Evolutionary conservation across 1,140 invertebrate species (phyloP), one percentile per base, ranked within the genome.

Genomic region (Drosophila eugracilis): DNA sequence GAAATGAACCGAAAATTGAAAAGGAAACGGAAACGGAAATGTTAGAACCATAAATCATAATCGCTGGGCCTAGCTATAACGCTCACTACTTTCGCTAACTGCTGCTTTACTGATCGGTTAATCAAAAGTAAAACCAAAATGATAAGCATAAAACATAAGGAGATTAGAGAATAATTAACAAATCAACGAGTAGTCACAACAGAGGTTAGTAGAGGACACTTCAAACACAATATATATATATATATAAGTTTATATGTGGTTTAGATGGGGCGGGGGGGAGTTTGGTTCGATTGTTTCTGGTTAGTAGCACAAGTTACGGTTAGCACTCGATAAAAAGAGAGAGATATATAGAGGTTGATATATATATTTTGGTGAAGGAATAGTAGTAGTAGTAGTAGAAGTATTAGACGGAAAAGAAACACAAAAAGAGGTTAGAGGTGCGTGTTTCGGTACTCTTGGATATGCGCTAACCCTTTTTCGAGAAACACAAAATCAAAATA

Each of bases 241-340:
- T 12, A 32, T 32, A 12, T 32, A 32, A 12, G 30, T 57, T 37
- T 69, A 49, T 52, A 41, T 70, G 47, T 37, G 34, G 37, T 50
- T 62, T 47, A 72, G 63, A 70, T 71, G 53, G 66, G n/a, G n/a
- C n/a, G n/a, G n/a, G n/a, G n/a, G n/a, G n/a, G 22, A 17, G 58
- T 26, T 47, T 75, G 28, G 58, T 45, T 65, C 24, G 69, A 24
- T 74, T 52, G 42, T 58, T 57, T 58, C 41, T 66, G 53, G 78
- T 85, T 86, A 85, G 80, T 85, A 86, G 77, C 74, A 79, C 80
- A 85, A 73, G 57, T 85, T 85, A 85, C 81, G 66, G 81, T 85
- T 85, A 85, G 81, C 81, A 84, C 80, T 84, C 58, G 81, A 76
- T 75, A 72, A 67, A 75, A 67, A 80, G 72, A 62, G 78, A 70